These are phyloP conservation scores for Taphrorychus bicolor DNA, from an alignment of 2,888 invertebrate species.

Conservation along the genomic window DNA sequence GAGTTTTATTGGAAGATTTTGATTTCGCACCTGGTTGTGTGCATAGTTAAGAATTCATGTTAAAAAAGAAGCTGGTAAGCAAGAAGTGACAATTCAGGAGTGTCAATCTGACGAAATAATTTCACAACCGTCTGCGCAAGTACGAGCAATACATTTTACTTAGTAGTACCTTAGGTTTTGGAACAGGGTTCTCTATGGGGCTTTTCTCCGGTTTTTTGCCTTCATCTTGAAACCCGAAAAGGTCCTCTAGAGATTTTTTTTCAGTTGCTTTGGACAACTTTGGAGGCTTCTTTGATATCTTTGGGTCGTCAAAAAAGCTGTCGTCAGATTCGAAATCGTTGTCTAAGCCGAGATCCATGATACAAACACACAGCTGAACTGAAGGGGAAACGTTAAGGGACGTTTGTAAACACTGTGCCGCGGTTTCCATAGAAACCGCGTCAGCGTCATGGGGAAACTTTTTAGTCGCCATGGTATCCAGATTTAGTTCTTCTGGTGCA, in stretches of 20 bases:
- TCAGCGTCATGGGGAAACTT: background rate
- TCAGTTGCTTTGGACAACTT: background rate
- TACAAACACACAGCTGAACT: background rate
- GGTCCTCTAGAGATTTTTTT: slow-evolving; percentile 49
- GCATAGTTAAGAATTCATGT: too few relatives aligned
- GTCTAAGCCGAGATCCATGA: slow-evolving; percentile 52
- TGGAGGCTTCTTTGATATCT: slow-evolving; percentile 45
- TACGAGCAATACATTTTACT: too few relatives aligned
- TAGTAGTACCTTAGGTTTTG: slow-evolving; percentile 32
- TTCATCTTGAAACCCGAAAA: slow-evolving; percentile 45
- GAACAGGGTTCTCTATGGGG: too few relatives aligned
- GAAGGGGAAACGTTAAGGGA: background rate
- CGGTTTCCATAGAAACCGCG: background rate
- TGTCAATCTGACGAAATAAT: too few relatives aligned
- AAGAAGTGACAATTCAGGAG: too few relatives aligned
- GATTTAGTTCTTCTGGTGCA: too few relatives aligned
- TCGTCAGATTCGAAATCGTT: slow-evolving; percentile 74
- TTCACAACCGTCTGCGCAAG: too few relatives aligned
- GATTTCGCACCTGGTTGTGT: too few relatives aligned
- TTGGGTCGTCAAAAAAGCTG: slow-evolving; percentile 74
- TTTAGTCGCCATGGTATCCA: background rate
- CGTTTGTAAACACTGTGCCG: background rate
- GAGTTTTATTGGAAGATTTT: too few relatives aligned
- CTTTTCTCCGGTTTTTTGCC: slow-evolving; percentile 7
- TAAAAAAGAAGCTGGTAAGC: too few relatives aligned